phyloP scores from a whole-genome alignment of 2,113 vertebrate species.

The Chionis minor region DNA sequence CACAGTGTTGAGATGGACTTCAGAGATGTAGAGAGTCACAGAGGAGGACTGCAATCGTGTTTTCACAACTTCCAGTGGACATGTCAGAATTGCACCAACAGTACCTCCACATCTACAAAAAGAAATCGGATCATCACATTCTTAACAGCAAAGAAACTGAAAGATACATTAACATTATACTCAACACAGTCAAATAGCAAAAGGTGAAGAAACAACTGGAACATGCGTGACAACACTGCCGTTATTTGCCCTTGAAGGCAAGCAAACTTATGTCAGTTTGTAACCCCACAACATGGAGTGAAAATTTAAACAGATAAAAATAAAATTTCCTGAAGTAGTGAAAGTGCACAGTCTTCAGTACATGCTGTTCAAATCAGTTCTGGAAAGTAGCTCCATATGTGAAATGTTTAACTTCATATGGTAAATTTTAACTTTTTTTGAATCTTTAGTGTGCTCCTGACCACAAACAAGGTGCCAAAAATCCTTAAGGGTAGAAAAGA shows the following conservation, averaged over 20 bases:
- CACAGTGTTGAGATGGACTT: constrained; percentile 92
- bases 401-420: constrained; percentile 29
- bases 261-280: neutral
- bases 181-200: neutral
- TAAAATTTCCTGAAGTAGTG: neutral
- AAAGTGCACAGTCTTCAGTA: neutral
- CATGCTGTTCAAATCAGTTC: neutral
- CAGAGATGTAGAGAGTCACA: constrained; percentile 91
- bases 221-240: accelerated
- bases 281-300: neutral
- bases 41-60: constrained; percentile 96
- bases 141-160: neutral
- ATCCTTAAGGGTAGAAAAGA: neutral
- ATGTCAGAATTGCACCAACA: constrained; percentile 97
- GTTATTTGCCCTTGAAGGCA: neutral
- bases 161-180: neutral
- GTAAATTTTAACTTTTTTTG: constrained; percentile 25
- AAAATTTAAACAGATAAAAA: constrained; percentile 1
- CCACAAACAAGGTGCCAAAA: neutral
- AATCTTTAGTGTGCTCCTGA: neutral
- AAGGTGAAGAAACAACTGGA: neutral
- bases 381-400: neutral
- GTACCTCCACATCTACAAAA: constrained; percentile 92
- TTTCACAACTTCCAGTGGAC: constrained; percentile 98
- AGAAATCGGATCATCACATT: neutral